Conservation (phyloP, 2,888 invertebrate species). For the Schrankia costaestrigalis region DNA sequence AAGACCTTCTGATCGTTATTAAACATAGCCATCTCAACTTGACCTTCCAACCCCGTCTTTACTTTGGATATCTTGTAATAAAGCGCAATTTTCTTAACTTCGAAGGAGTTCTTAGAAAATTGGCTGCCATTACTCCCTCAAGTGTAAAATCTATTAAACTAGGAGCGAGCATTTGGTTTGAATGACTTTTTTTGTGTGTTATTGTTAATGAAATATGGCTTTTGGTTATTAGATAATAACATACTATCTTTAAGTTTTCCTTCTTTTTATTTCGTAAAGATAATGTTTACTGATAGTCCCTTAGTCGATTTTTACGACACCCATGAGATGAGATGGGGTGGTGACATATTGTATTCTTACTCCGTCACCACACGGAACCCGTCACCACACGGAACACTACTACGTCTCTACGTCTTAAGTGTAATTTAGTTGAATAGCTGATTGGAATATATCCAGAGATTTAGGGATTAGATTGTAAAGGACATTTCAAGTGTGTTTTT, state of each 20-base stretch:
- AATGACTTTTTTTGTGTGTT: slow-evolving; percentile 49
- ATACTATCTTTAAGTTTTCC: not conserved
- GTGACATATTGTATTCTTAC: too few relatives aligned
- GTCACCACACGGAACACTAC: too few relatives aligned
- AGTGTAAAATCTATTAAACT: slow-evolving; percentile 56
- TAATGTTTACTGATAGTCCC: too few relatives aligned
- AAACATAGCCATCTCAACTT: slow-evolving; percentile 45
- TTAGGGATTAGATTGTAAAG: too few relatives aligned
- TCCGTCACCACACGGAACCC: too few relatives aligned
- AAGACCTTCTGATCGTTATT: slow-evolving; percentile 58
- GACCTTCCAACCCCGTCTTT: slow-evolving; percentile 28
- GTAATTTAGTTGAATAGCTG: too few relatives aligned
- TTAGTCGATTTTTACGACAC: too few relatives aligned
- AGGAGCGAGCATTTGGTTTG: slow-evolving; percentile 45
- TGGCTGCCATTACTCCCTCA: slow-evolving; percentile 35
- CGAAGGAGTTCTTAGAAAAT: slow-evolving; percentile 30
- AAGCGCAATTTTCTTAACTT: slow-evolving; percentile 15
- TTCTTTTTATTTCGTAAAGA: too few relatives aligned
- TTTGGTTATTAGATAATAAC: slow-evolving; percentile 4
- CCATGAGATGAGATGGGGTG: too few relatives aligned
- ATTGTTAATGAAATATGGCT: slow-evolving; percentile 34
- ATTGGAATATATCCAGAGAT: too few relatives aligned
- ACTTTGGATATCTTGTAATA: slow-evolving; percentile 19
- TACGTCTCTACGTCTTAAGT: too few relatives aligned
- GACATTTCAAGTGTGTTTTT: too few relatives aligned